Evolutionary conservation across 2,888 invertebrate species (phyloP).

Genomic region (Pachydiplax longipennis): DNA sequence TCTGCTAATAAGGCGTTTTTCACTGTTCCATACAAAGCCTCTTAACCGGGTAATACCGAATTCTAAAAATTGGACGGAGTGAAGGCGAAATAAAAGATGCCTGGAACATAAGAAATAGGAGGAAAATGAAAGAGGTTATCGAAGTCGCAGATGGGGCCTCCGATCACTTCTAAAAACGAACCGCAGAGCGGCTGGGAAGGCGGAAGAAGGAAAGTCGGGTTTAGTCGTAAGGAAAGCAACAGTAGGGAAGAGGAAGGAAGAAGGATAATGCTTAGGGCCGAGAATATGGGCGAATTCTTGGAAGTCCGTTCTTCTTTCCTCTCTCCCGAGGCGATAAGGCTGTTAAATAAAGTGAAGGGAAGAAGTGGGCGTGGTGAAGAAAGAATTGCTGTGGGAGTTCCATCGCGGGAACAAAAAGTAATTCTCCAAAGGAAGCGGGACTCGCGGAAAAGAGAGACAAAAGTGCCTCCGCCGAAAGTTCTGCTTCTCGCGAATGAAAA

Average conservation of each 20-base stretch:
- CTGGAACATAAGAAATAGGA: background rate
- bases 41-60: no score
- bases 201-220: background rate
- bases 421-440: background rate
- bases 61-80: background rate
- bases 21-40: background rate
- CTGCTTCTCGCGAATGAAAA: background rate
- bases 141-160: background rate
- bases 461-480: background rate
- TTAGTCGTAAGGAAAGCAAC: background rate
- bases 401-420: background rate
- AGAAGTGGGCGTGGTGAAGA: background rate
- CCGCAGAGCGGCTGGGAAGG: no score
- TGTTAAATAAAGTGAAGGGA: background rate
- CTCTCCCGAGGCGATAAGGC: background rate
- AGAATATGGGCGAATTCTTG: no score
- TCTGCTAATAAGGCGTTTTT: no score
- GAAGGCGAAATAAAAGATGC: background rate
- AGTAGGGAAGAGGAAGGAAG: background rate
- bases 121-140: background rate
- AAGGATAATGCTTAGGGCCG: background rate
- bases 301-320: background rate
- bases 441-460: background rate
- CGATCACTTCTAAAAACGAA: background rate
- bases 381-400: background rate